These are phyloP conservation scores for Oncorhynchus mykiss DNA, from an alignment of 2,113 vertebrate species.

Conservation along the genomic window DNA sequence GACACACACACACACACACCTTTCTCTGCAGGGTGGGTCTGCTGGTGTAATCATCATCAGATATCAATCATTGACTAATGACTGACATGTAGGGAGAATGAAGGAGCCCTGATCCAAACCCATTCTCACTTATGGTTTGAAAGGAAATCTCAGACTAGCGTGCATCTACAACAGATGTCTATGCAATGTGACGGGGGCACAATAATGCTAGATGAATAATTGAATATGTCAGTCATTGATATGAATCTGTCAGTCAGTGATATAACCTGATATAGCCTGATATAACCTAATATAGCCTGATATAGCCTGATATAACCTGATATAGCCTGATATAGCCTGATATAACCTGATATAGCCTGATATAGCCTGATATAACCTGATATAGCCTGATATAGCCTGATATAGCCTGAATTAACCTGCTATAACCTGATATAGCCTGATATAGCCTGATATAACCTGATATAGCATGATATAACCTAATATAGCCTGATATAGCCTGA, in stretches of 20 bases:
- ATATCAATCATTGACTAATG: neutral
- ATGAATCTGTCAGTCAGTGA: slow-evolving; percentile 29
- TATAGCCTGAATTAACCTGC: too few species aligned
- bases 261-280: too few species aligned
- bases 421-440: neutral
- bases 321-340: too few species aligned
- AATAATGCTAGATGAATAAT: slow-evolving; percentile 34
- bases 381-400: too few species aligned
- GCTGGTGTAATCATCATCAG: neutral
- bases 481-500: too few species aligned
- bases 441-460: too few species aligned
- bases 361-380: too few species aligned
- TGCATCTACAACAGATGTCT: slow-evolving; percentile 19
- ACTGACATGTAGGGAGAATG: neutral
- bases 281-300: too few species aligned
- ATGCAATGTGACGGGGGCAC: neutral
- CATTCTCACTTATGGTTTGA: neutral
- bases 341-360: too few species aligned
- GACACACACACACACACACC: slow-evolving; percentile 33
- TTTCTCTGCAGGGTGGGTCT: slow-evolving; percentile 2
- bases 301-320: too few species aligned
- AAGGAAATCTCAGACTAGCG: neutral
- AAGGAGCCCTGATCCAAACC: too few species aligned
- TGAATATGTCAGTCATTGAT: slow-evolving; percentile 29
- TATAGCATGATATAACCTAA: too few species aligned